Percentiles rank a stretch among this genome's conserved stretches.
These are phyloP conservation scores for Formica exsecta DNA, from an alignment of 1,140 invertebrate genomes.

Conservation along the genomic window DNA sequence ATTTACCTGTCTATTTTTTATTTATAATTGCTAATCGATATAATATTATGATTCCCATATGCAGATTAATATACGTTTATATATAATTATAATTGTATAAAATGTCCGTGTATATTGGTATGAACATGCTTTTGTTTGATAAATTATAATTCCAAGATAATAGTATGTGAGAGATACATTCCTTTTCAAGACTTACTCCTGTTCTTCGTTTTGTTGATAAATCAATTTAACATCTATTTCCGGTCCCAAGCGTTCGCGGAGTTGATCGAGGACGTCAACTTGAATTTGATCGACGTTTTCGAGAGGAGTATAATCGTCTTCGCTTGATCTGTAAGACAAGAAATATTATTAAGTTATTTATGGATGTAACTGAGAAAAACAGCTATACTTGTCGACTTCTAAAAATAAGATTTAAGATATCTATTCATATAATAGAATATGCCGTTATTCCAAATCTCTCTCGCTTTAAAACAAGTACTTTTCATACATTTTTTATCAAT, in stretches of 20 bases:
- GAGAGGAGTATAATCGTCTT: constrained; percentile 95
- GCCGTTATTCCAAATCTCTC: background rate
- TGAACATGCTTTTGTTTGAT: constrained; percentile 3
- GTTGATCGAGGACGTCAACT: constrained; percentile 87
- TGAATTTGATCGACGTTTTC: constrained; percentile 92
- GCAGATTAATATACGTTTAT: background rate
- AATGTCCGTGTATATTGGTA: background rate
- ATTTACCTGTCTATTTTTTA: background rate
- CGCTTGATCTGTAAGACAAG: constrained; percentile 88
- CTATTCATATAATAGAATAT: background rate
- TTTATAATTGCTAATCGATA: background rate
- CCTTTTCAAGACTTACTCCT: constrained; percentile 25
- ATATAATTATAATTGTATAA: background rate
- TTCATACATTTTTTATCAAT: background rate
- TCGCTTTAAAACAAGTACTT: background rate
- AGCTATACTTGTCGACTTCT: too few relatives aligned
- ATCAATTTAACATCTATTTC: constrained; percentile 74
- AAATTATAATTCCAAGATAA: constrained; percentile 7
- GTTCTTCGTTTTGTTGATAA: constrained; percentile 76
- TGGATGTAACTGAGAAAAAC: background rate
- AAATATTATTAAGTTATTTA: constrained; percentile 40
- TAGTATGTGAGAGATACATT: background rate
- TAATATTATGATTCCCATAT: constrained; percentile 1
- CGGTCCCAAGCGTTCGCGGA: constrained; percentile 78
- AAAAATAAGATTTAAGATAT: background rate